Evolutionary conservation across 2,888 invertebrate genomes (phyloP), one percentile per base, ranked within the genome.

Genomic region (Taphrorychus bicolor): DNA sequence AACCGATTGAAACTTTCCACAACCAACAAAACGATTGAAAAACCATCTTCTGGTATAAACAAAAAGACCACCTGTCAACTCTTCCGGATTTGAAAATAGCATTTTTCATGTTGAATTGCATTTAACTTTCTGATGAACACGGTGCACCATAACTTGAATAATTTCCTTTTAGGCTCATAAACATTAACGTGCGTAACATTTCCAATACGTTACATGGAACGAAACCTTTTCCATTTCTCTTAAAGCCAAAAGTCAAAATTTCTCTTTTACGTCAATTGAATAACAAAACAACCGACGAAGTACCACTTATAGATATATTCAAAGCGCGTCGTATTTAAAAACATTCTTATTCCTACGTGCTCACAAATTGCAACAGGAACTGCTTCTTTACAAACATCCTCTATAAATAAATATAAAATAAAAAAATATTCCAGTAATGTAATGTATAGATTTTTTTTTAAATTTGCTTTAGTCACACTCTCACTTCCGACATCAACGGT

Each of bases 401-500:
- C 32, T 3, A 1, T 32, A 32, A 3, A 3, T 1, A 7, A 1
- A 9, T 32, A 9, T 32, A 32, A 11, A 32, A 9, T 32, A 32
- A 32, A 32, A 32, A 32, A 24, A 24, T 24, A 24, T 32, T n/a
- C n/a, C n/a, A n/a, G n/a, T n/a, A n/a, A n/a, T n/a, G n/a, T n/a
- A n/a, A n/a, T n/a, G n/a, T n/a, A n/a, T n/a, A n/a, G n/a, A n/a
- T n/a, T n/a, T n/a, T n/a, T n/a, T n/a, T n/a, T n/a, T n/a, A n/a
- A n/a, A 1, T 32, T 3, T 32, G 1, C 3, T 11, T 9, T 32
- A 11, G 9, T 32, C 32, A 3, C 1, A 53, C 61, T 61, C 61
- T 61, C 53, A 45, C 54, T 54, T 63, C 57, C 57, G 51, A 58
- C 57, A 24, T 63, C 40, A 23, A 22, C 11, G 32, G 32, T 11